Evolutionary conservation across 1,140 invertebrate species (phyloP).

Genomic region (Lamellibrachia luymesi): DNA sequence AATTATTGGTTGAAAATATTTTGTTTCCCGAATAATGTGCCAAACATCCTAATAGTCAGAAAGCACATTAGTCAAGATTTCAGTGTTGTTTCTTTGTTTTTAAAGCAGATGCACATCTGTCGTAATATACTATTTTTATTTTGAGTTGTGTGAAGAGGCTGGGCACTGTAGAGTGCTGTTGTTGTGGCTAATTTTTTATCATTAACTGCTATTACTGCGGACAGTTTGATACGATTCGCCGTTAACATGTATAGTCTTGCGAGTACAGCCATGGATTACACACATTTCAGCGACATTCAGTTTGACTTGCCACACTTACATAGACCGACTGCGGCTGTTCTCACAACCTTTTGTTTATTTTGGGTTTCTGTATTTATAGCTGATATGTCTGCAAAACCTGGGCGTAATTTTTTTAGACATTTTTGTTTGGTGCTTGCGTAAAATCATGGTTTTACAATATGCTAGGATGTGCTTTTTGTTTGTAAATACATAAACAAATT

Average conservation of each 20-base stretch:
- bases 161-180: not conserved
- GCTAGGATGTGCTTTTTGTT: not conserved
- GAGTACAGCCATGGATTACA: not conserved
- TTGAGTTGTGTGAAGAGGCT: not conserved
- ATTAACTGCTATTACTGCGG: not conserved
- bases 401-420: not conserved
- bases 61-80: not conserved
- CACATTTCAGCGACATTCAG: no score
- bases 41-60: not conserved
- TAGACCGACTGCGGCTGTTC: not conserved
- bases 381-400: not conserved
- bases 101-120: not conserved
- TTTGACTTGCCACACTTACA: no score
- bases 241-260: not conserved
- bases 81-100: not conserved
- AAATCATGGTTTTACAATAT: not conserved
- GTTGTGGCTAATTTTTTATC: not conserved
- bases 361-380: not conserved
- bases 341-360: not conserved
- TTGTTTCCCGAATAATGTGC: not conserved
- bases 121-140: not conserved
- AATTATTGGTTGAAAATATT: not conserved
- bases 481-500: constrained; percentile 2
- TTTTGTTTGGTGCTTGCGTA: constrained; percentile 1
- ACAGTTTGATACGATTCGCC: not conserved